phyloP scores from a whole-genome alignment of 1,140 invertebrate genomes.

The Halyomorpha halys region DNA sequence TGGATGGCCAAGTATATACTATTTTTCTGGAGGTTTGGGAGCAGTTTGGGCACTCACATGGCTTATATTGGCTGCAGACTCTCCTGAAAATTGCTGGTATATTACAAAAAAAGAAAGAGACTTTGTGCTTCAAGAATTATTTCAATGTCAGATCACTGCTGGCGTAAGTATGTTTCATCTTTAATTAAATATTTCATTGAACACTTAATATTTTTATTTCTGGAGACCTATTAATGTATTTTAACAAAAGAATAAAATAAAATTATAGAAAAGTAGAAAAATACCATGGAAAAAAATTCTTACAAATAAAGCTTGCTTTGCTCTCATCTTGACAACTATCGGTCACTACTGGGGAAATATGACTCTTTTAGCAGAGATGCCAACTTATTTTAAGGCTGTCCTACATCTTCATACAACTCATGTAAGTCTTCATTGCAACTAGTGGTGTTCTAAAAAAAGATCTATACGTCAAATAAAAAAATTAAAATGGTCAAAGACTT shows the following conservation, averaged over 20 bases:
- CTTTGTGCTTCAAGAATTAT: slow-evolving; percentile 20
- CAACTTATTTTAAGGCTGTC: slow-evolving; percentile 57
- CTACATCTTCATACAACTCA: slow-evolving; percentile 22
- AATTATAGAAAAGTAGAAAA: slow-evolving; percentile 13
- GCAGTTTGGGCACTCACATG: slow-evolving; percentile 33
- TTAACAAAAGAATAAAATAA: too few relatives aligned
- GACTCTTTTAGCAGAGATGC: slow-evolving; percentile 57
- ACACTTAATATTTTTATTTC: too few relatives aligned
- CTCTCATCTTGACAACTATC: slow-evolving; percentile 50
- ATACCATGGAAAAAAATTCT: slow-evolving; percentile 54
- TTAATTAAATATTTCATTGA: too few relatives aligned
- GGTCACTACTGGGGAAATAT: slow-evolving; percentile 56
- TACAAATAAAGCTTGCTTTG: slow-evolving; percentile 50
- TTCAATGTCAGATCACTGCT: too few relatives aligned
- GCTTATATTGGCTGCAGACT: slow-evolving; percentile 32
- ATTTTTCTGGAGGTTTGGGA: slow-evolving; percentile 40
- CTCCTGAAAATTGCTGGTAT: slow-evolving; percentile 33
- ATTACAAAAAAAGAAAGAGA: slow-evolving; percentile 23
- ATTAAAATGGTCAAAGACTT: too few relatives aligned
- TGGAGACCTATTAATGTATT: too few relatives aligned
- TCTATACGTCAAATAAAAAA: too few relatives aligned
- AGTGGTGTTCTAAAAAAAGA: too few relatives aligned
- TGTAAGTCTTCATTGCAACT: slow-evolving; percentile 34
- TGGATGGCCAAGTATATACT: slow-evolving; percentile 30
- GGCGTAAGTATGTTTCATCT: too few relatives aligned